Conservation (phyloP, 92 coral and sea anemone species). For the Porites lobata region DNA sequence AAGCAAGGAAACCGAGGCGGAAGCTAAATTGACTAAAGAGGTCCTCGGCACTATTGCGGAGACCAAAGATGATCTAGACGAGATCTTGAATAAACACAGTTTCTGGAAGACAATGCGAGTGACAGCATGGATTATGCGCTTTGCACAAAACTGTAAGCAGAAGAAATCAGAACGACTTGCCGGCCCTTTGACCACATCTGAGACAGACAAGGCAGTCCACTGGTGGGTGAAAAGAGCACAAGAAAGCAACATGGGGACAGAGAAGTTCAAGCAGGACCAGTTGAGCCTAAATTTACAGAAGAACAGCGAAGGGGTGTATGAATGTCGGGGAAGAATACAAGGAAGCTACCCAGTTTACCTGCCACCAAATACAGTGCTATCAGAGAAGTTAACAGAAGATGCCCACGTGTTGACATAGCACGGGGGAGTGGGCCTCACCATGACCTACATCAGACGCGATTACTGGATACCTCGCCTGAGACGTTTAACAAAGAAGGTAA, state of each 20-base stretch:
- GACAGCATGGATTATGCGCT: constrained; percentile 59
- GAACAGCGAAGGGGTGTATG: not conserved
- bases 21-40: constrained; percentile 50
- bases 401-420: constrained; percentile 46
- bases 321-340: constrained; percentile 42
- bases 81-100: constrained; percentile 27
- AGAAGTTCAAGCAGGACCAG: constrained; percentile 48
- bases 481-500: constrained; percentile 11
- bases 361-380: not conserved
- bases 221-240: constrained; percentile 56
- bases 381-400: constrained; percentile 47
- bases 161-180: constrained; percentile 8
- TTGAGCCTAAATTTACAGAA: constrained; percentile 26
- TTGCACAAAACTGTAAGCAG: constrained; percentile 38
- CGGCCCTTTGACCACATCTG: constrained; percentile 69
- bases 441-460: not conserved
- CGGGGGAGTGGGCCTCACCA: constrained; percentile 57
- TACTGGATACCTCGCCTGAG: constrained; percentile 34
- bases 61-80: constrained; percentile 34
- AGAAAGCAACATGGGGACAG: constrained; percentile 32
- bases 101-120: constrained; percentile 60
- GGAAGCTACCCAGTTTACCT: constrained; percentile 3
- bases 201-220: constrained; percentile 46
- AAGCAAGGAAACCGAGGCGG: constrained; percentile 54
- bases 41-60: constrained; percentile 48